phyloP scores from a whole-genome alignment of 2,113 vertebrate genomes.

The Salminus brasiliensis region DNA sequence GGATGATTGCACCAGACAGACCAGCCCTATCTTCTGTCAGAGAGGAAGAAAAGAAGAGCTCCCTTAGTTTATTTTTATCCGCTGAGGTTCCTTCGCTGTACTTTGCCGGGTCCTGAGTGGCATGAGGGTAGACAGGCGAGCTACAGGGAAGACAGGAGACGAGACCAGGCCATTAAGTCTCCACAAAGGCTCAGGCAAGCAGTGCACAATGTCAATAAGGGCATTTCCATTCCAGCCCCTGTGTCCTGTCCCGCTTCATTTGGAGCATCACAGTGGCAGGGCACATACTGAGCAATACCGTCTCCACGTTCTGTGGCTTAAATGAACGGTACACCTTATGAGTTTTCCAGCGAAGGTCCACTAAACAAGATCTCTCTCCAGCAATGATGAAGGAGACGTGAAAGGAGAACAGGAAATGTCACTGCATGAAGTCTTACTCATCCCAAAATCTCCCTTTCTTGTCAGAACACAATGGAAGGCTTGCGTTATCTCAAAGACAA shows the following conservation, averaged over 20 bases:
- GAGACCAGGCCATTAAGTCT: constrained; percentile 63
- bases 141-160: constrained; percentile 65
- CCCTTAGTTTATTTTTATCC: constrained; percentile 59
- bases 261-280: background rate
- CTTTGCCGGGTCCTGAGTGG: constrained; percentile 54
- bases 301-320: background rate
- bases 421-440: constrained; percentile 1
- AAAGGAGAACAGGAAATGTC: constrained; percentile 4
- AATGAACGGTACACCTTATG: background rate
- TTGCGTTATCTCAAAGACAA: constrained; percentile 15
- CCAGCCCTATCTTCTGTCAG: constrained; percentile 48
- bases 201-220: constrained; percentile 26
- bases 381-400: background rate
- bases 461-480: constrained; percentile 16
- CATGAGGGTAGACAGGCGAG: constrained; percentile 60
- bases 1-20: constrained; percentile 59
- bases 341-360: background rate
- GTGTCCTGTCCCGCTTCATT: constrained; percentile 22
- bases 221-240: constrained; percentile 18
- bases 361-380: background rate
- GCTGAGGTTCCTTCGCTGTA: constrained; percentile 49
- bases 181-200: constrained; percentile 59
- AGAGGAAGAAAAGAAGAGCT: constrained; percentile 14
- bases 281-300: background rate
- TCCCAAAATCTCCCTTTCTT: no score